phyloP scores from a whole-genome alignment of 2,888 invertebrate species.

The Chaitophorus viminalis region DNA sequence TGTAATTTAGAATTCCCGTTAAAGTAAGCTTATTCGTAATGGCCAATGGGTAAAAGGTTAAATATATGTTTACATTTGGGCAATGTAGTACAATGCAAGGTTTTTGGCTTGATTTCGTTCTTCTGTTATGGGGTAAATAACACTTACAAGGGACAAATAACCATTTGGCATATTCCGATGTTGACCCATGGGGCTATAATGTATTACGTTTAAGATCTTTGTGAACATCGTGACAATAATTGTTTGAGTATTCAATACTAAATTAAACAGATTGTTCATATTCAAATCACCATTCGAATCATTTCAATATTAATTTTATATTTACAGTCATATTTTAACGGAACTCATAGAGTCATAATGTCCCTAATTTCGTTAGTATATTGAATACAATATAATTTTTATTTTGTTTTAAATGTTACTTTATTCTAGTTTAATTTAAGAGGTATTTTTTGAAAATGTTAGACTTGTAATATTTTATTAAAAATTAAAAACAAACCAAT shows the following conservation, averaged over 20 bases:
- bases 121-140: constrained; percentile 2
- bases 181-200: neutral
- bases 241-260: neutral
- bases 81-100: neutral
- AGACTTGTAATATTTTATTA: neutral
- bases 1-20: constrained; percentile 21
- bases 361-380: too few species aligned
- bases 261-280: neutral
- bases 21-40: constrained; percentile 34
- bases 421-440: neutral
- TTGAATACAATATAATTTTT: neutral
- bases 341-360: too few species aligned
- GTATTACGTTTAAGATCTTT: neutral
- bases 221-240: neutral
- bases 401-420: neutral
- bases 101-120: constrained; percentile 46
- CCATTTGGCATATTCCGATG: constrained; percentile 34
- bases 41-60: constrained; percentile 28
- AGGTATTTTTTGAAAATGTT: neutral
- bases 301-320: neutral
- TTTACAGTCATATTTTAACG: too few species aligned
- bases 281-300: neutral
- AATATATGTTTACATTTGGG: constrained; percentile 14
- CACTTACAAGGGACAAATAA: constrained; percentile 25
- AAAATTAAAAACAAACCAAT: neutral